Evolutionary conservation across 2,113 vertebrate species (phyloP).

Genomic region (Periophthalmodon schlosseri): DNA sequence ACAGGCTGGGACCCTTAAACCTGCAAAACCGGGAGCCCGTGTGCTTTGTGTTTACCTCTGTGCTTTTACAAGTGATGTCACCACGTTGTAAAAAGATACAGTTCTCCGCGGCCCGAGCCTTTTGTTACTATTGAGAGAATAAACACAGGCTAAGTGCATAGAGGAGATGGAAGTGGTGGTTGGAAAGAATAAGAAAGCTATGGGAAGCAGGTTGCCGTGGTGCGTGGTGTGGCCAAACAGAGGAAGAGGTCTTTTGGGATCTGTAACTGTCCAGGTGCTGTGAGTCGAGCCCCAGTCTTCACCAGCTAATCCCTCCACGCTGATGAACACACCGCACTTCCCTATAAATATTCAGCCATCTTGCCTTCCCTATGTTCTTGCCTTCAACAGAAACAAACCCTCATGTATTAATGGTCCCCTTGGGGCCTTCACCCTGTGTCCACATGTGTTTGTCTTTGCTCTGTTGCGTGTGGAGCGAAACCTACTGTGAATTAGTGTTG

Average conservation of each 20-base stretch:
- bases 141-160: constrained; percentile 56
- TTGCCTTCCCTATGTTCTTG: constrained; percentile 34
- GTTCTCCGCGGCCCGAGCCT: constrained; percentile 57
- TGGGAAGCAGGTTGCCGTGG: constrained; percentile 30
- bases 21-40: constrained; percentile 62
- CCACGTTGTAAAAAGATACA: constrained; percentile 72
- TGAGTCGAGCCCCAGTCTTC: constrained; percentile 32
- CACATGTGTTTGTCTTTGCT: constrained; percentile 29
- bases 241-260: constrained; percentile 68
- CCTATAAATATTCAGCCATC: constrained; percentile 59
- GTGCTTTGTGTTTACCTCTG: constrained; percentile 58
- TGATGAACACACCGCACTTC: constrained; percentile 45
- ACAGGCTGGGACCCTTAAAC: constrained; percentile 62
- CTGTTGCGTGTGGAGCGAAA: constrained; percentile 26
- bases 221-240: constrained; percentile 46
- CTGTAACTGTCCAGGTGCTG: constrained; percentile 73
- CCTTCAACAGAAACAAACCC: constrained; percentile 56
- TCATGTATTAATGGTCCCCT: constrained; percentile 37
- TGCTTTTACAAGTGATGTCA: constrained; percentile 74
- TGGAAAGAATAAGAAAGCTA: constrained; percentile 6
- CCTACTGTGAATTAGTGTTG: constrained; percentile 33
- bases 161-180: constrained; percentile 32
- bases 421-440: constrained; percentile 26
- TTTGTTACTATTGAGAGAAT: constrained; percentile 72
- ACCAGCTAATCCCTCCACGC: constrained; percentile 31